Evolutionary conservation across 2,113 vertebrate species (phyloP), one percentile per base, ranked within the genome.

Genomic region (Myodes glareolus): DNA sequence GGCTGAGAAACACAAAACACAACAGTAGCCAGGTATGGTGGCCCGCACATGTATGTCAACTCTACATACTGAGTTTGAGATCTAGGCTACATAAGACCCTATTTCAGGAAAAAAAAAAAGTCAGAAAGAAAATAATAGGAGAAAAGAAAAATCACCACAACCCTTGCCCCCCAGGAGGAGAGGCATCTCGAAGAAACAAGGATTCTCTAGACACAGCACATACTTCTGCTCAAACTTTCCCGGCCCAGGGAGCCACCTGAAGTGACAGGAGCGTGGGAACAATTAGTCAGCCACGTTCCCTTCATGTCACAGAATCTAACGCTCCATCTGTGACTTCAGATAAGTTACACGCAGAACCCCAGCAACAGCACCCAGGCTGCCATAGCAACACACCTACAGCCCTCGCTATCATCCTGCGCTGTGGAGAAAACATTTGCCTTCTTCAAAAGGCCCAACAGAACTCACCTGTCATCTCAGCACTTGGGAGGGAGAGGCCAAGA

Each of bases 281-380:
- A 17, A 72, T 96, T 80, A 97, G 94, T 98, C 95, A 97, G 39
- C 94, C 36, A 63, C 36, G 29, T 76, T 94, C 91, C 76, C 50
- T 47, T 86, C 87, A 42, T n/a, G 3, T 81, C 91, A 97, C 65
- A 80, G 94, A 90, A 39, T 90, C 89, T 92, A 58, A 91, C 23
- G 80, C 94, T 93, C 88, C 92, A 90, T 76, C 80, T 73, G 36
- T 87, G 52, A 90, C 94, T 95, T 94, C 50, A 95, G 67, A 88
- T 65, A 84, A 96, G 70, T 77, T 77, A 80, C 27, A 82, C 33
- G 55, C 61, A 55, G 77, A 96, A 63, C 90, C 90, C 90, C 89
- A 87, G 90, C 82, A 89, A 50, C 1, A 9, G 50, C 70, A 61
- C 85, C 63, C 36, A 7, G 19, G 67, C 16, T 92, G 94, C 84